Evolutionary conservation across 2,113 vertebrate species (phyloP), one percentile per base, ranked within the genome.

Genomic region (Formicarius rufipectus): DNA sequence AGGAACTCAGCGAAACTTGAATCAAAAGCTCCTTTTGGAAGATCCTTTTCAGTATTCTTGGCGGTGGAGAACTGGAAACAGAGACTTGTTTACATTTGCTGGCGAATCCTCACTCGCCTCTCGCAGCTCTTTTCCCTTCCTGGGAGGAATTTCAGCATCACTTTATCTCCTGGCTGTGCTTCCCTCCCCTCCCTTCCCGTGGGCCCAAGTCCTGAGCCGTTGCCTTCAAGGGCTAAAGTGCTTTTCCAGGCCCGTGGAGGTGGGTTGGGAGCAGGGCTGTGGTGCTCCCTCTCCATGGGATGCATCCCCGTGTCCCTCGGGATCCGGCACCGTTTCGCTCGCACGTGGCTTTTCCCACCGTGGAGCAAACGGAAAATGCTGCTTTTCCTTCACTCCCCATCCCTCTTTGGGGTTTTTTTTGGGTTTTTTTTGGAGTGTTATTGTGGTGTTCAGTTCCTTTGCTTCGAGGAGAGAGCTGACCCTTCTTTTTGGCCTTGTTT

Each of bases 1-100:
- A 62, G 18, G 28, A 69, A 94, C 95, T 97, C 95, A 92, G 7
- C 87, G 59, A 97, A 97, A 98, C 98, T 98, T 98, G 98, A 98
- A 98, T 75, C 47, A 77, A 96, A 64, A 67, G 89, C 53, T 92
- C 40, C 72, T 87, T 89, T 69, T 45, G 31, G 76, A 86, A 90
- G 56, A 84, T 89, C 87, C 74, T 91, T 84, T 81, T 82, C 93
- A 84, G 77, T 86, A 68, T 84, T 91, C 56, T 60, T n/a, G n/a
- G 44, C 35, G 22, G 87, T 84, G 81, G 84, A 96, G 52, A 96
- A 94, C 91, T 97, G 95, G 94, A 94, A 86, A 81, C 49, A 62
- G 6, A 25, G 72, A 73, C 79, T 96, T 96, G 95, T 97, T 97
- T 96, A 96, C 95, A 97, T 69, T n/a, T 67, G 73, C 78, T 66